These are phyloP conservation scores for Heterodera schachtii DNA, from an alignment of 1,140 invertebrate genomes.

Conservation along the genomic window DNA sequence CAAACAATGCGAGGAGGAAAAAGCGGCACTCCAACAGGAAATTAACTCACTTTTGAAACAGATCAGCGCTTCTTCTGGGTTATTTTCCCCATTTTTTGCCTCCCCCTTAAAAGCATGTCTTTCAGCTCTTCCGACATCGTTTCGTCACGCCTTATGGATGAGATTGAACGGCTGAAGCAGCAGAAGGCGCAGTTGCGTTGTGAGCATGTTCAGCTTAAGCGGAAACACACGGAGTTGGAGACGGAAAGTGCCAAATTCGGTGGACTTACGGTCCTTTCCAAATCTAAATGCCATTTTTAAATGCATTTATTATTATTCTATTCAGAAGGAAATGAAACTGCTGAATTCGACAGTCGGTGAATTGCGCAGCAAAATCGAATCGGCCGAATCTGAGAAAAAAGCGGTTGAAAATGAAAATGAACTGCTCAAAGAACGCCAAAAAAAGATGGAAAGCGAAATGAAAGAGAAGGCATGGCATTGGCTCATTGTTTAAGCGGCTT, in stretches of 20 bases:
- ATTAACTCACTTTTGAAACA: slow-evolving; percentile 36
- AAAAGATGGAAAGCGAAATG: neutral
- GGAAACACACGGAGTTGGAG: slow-evolving; percentile 30
- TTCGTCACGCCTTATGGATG: slow-evolving; percentile 29
- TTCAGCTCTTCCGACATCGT: slow-evolving; percentile 1
- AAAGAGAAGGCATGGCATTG: neutral
- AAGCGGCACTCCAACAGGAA: slow-evolving; percentile 28
- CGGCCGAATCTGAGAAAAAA: slow-evolving; percentile 18
- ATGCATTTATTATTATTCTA: neutral
- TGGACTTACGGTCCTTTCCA: neutral
- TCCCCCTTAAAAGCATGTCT: neutral
- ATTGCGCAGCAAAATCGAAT: slow-evolving; percentile 1
- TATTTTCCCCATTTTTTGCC: neutral
- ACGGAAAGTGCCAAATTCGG: slow-evolving; percentile 12
- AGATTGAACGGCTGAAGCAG: slow-evolving; percentile 40
- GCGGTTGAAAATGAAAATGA: slow-evolving; percentile 23
- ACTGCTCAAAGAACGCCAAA: neutral
- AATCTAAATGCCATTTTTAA: too few species aligned
- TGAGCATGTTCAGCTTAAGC: slow-evolving; percentile 39
- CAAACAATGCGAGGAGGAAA: slow-evolving; percentile 37
- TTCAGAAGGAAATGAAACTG: neutral
- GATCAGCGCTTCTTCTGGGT: slow-evolving; percentile 29
- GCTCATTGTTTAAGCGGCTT: neutral
- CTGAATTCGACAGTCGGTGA: slow-evolving; percentile 4
- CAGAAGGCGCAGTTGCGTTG: slow-evolving; percentile 38